phyloP scores from a whole-genome alignment of 35 echinoderm and acorn worm genomes.

The Amphiura filiformis region DNA sequence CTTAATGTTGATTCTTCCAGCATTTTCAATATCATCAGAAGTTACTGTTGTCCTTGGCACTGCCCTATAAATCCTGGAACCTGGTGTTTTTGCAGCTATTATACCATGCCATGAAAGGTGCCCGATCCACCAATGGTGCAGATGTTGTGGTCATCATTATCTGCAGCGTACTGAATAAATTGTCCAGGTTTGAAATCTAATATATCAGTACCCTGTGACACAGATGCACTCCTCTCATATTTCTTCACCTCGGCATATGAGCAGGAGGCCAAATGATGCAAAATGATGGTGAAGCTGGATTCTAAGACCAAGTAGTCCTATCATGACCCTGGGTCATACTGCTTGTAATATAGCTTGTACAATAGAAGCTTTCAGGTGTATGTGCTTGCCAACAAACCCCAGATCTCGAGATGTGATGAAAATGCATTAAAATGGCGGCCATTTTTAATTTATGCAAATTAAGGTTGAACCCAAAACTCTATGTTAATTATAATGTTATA shows the following conservation, averaged over 20 bases:
- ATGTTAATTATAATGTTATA: no score
- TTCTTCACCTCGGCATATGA: no score
- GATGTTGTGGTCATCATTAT: constrained; percentile 76
- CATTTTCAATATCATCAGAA: constrained; percentile 10
- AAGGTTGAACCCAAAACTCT: background rate
- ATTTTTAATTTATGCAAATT: constrained; percentile 24
- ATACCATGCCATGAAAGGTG: constrained; percentile 73
- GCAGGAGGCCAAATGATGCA: no score
- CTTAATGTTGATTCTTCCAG: constrained; percentile 14
- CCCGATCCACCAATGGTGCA: constrained; percentile 47
- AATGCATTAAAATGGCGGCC: no score
- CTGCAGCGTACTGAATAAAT: constrained; percentile 51
- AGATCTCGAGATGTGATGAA: no score
- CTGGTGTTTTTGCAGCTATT: constrained; percentile 43
- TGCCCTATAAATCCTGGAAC: background rate
- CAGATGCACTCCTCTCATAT: constrained; percentile 47
- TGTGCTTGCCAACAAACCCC: no score
- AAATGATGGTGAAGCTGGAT: no score
- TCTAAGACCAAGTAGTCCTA: no score
- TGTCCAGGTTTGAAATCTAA: background rate
- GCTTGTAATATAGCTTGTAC: no score
- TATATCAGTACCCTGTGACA: constrained; percentile 38
- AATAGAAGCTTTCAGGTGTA: no score
- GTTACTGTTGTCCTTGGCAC: constrained; percentile 28
- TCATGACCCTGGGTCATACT: no score